These are phyloP conservation scores for Notocelia uddmanniana DNA, from an alignment of 2,888 invertebrate genomes.

Conservation along the genomic window DNA sequence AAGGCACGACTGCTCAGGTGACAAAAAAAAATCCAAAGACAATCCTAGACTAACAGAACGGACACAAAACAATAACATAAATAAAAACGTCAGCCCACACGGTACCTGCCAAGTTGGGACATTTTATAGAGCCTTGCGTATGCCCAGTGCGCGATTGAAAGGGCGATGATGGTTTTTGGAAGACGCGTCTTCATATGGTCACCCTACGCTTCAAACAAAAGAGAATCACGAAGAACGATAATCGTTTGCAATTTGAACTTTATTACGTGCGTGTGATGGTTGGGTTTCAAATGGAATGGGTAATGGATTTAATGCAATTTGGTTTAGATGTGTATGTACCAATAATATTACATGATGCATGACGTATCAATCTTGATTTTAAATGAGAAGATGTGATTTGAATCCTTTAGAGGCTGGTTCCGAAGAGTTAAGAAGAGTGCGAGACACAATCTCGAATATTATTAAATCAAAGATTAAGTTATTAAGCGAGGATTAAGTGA, in stretches of 20 bases:
- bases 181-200: constrained; percentile 29
- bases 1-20: too few relatives aligned
- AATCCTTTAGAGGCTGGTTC: constrained; percentile 47
- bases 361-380: constrained; percentile 48
- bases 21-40: constrained; percentile 6
- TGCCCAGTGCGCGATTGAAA: constrained; percentile 16
- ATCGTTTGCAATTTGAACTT: not conserved
- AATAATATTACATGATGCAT: constrained; percentile 21
- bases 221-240: not conserved
- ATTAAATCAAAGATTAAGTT: constrained; percentile 42
- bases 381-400: constrained; percentile 49
- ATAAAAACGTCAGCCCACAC: constrained; percentile 27
- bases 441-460: constrained; percentile 29
- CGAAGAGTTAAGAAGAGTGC: constrained; percentile 32
- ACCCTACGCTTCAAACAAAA: constrained; percentile 4
- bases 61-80: constrained; percentile 37
- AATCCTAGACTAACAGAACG: constrained; percentile 10
- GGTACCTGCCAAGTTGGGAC: constrained; percentile 22
- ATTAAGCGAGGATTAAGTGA: constrained; percentile 8
- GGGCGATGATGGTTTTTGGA: constrained; percentile 29
- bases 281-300: not conserved
- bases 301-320: not conserved
- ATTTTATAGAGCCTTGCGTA: constrained; percentile 23
- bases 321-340: not conserved
- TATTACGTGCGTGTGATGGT: not conserved